Conservation (phyloP, 1,140 invertebrate genomes). For the Cydia splendana region DNA sequence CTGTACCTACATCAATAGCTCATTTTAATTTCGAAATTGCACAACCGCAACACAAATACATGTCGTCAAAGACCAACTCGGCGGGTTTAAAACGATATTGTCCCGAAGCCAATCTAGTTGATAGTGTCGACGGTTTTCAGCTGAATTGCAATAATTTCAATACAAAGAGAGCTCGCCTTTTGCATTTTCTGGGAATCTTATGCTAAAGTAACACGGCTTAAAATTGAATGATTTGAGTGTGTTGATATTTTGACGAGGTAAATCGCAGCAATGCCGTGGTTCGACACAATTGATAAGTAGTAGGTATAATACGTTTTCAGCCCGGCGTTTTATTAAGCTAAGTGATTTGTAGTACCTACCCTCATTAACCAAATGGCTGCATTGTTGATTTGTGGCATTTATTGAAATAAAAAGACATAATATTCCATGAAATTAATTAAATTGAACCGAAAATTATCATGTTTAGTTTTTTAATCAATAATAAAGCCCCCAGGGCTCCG, state of each 20-base stretch:
- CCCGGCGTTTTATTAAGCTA: neutral
- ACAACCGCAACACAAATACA: conserved; percentile 9
- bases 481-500: too few species aligned
- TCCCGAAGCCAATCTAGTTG: conserved; percentile 29
- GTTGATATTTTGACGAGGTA: neutral
- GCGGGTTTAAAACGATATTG: conserved; percentile 14
- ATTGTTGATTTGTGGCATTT: neutral
- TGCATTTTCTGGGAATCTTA: neutral
- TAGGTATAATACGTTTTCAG: conserved; percentile 14
- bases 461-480: too few species aligned
- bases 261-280: neutral
- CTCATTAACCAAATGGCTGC: neutral
- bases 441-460: too few species aligned
- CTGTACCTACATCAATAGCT: neutral
- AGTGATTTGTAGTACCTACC: neutral
- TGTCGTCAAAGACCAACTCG: neutral
- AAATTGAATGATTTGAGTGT: neutral
- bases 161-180: neutral
- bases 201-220: neutral
- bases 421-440: too few species aligned
- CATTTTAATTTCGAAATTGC: conserved; percentile 29
- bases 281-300: neutral
- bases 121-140: conserved; percentile 29
- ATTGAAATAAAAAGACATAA: neutral
- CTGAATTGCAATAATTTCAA: conserved; percentile 29